phyloP scores from a whole-genome alignment of 2,113 vertebrate genomes.

The Carettochelys insculpta region DNA sequence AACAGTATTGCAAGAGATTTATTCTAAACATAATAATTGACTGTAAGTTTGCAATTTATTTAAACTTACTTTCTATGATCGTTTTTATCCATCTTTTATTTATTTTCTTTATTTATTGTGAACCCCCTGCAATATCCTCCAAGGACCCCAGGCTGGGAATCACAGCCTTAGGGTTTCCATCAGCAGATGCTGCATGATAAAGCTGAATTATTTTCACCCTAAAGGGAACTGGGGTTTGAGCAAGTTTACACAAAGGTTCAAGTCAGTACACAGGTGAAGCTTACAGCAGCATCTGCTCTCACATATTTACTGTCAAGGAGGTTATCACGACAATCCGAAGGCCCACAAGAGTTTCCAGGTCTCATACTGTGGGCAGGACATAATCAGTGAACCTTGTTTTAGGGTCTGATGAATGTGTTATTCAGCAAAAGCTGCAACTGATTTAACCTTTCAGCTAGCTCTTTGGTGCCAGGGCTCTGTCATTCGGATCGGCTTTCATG shows the following conservation, averaged over 20 bases:
- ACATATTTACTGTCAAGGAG: fast-evolving
- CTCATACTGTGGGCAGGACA: not conserved
- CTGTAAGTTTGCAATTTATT: no score
- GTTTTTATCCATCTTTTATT: no score
- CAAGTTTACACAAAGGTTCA: not conserved
- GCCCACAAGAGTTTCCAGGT: not conserved
- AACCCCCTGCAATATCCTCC: no score
- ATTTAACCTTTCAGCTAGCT: not conserved
- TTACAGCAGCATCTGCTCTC: not conserved
- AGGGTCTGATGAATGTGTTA: not conserved
- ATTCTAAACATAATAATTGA: no score
- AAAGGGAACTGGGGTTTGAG: not conserved
- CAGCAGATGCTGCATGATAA: not conserved
- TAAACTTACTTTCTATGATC: no score
- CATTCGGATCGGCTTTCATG: not conserved
- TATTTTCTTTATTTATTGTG: no score
- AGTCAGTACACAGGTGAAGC: fast-evolving
- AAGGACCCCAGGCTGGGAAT: no score
- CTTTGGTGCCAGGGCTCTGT: not conserved
- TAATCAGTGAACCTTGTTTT: not conserved
- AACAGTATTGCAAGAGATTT: no score
- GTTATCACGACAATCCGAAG: fast-evolving
- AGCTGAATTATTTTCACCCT: not conserved
- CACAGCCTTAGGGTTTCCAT: not conserved
- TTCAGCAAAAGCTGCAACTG: not conserved